These are phyloP conservation scores for Amphipoea lucens DNA, from an alignment of 2,888 invertebrate species.

Conservation along the genomic window DNA sequence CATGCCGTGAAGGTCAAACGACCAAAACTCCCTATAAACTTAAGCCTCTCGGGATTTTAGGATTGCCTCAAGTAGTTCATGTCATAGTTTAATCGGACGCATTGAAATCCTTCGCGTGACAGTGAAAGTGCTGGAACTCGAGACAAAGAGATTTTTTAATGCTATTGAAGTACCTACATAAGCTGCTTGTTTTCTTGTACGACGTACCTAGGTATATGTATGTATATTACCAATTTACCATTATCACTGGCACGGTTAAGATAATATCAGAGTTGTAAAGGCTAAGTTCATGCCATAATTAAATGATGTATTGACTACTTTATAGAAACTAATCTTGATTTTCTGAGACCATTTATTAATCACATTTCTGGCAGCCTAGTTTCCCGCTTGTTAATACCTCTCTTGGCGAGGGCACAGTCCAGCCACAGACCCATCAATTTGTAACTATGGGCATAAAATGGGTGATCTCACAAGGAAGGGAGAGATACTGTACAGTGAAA, in stretches of 20 bases:
- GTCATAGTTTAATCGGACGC: slow-evolving; percentile 69
- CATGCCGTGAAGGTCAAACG: slow-evolving; percentile 80
- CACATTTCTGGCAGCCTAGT: neutral
- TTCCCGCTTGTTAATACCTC: neutral
- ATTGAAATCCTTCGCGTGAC: slow-evolving; percentile 63
- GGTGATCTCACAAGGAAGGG: slow-evolving; percentile 7
- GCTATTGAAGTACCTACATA: neutral
- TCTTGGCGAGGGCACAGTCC: too few species aligned
- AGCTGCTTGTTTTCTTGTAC: slow-evolving; percentile 4
- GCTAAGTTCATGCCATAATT: neutral
- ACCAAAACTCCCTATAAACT: slow-evolving; percentile 74
- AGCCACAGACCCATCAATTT: neutral
- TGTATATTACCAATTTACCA: neutral
- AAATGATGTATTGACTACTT: neutral
- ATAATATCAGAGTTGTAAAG: neutral
- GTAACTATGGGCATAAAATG: neutral
- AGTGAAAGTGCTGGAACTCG: slow-evolving; percentile 49
- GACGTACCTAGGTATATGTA: neutral
- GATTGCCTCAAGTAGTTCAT: slow-evolving; percentile 72
- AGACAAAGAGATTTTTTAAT: neutral
- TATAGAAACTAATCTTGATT: neutral
- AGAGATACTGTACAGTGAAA: slow-evolving; percentile 32
- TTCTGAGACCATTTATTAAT: neutral
- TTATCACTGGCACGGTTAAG: neutral
- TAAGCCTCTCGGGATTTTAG: slow-evolving; percentile 76